Evolutionary conservation across 2,797 vertebrate genomes (phyloP).

Genomic region (Corythornis leucogaster): DNA sequence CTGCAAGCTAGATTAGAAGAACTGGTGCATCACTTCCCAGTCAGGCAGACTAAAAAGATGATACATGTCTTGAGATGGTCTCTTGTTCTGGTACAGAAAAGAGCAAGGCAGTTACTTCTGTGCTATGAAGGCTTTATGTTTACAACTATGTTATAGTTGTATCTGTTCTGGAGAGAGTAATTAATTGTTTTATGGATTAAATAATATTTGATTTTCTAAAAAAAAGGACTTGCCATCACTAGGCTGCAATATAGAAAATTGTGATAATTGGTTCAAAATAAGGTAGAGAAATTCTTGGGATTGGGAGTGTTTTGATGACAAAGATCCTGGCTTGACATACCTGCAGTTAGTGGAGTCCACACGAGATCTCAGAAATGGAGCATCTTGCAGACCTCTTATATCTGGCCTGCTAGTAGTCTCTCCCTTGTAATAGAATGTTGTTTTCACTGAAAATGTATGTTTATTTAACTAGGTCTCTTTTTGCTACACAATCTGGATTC

Average conservation of each 20-base stretch:
- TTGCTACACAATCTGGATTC: conserved; percentile 85
- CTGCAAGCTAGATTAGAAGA: not conserved
- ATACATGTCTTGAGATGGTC: not conserved
- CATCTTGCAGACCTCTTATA: conserved; percentile 27
- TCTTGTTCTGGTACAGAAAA: conserved; percentile 18
- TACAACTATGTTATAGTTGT: not conserved
- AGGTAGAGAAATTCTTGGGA: not conserved
- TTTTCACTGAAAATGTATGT: conserved; percentile 80
- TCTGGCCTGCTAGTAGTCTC: conserved; percentile 70
- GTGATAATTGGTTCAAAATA: not conserved
- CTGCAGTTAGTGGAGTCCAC: not conserved
- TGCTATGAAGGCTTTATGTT: not conserved
- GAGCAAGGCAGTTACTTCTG: not conserved
- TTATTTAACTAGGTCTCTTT: conserved; percentile 85
- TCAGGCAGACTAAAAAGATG: not conserved
- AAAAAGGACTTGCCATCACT: not conserved
- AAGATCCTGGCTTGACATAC: not conserved
- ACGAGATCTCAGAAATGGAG: not conserved
- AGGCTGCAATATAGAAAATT: not conserved
- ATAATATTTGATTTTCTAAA: not conserved
- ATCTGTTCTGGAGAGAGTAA: not conserved
- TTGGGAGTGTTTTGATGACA: not conserved
- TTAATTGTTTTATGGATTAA: conserved; percentile 30
- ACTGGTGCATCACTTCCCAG: not conserved
- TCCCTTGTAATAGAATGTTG: conserved; percentile 76